phyloP scores from a whole-genome alignment of 2,888 invertebrate genomes.

The Tanytarsus gracilentus region DNA sequence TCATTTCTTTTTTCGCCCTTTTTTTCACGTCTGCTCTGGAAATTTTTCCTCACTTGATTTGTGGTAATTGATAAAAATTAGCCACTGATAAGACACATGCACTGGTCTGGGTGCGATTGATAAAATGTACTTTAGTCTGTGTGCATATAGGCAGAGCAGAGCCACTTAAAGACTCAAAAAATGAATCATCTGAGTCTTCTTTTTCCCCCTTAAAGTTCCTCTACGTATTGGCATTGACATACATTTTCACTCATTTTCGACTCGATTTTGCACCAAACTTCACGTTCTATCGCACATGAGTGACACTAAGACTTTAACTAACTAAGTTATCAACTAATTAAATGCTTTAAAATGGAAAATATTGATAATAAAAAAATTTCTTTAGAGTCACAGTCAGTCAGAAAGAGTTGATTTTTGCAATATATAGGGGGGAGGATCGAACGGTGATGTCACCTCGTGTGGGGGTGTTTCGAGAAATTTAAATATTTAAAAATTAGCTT shows the following conservation, averaged over 20 bases:
- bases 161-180: background rate
- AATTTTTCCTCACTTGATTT: slow-evolving; percentile 13
- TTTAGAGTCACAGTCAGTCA: slow-evolving; percentile 6
- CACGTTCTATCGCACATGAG: background rate
- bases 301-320: background rate
- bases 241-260: background rate
- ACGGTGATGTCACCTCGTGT: background rate
- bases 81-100: slow-evolving; percentile 5
- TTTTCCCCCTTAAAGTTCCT: background rate
- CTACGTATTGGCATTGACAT: slow-evolving; percentile 2
- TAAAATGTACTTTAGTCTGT: background rate
- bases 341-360: slow-evolving; percentile 19
- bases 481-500: too few species aligned
- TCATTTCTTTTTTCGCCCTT: slow-evolving; percentile 12
- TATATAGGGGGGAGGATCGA: background rate
- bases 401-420: slow-evolving; percentile 6
- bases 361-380: slow-evolving; percentile 7
- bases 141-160: background rate
- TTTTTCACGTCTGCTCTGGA: slow-evolving; percentile 4
- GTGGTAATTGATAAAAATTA: slow-evolving; percentile 28
- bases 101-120: background rate
- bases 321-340: slow-evolving; percentile 13
- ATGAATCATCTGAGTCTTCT: slow-evolving; percentile 13
- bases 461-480: background rate
- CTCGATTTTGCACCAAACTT: background rate